Evolutionary conservation across 1,140 invertebrate species (phyloP), one percentile per base, ranked within the genome.

Genomic region (Eubasilissa regina): DNA sequence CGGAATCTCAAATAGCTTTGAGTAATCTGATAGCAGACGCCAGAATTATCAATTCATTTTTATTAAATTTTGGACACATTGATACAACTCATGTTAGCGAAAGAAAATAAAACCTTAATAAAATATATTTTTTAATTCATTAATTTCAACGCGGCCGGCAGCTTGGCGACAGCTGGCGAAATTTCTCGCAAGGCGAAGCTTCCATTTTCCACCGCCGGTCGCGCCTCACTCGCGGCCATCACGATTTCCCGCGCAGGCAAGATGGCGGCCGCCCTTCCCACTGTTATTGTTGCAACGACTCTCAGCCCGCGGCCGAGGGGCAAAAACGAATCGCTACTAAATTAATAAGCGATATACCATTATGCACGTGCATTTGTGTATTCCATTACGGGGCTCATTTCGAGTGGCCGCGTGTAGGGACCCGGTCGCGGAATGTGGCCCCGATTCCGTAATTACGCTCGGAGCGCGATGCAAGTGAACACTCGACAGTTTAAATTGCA

Each of bases 291-390:
- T 68, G 64, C 44, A 17, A 17, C n/a, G n/a, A 15, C 10, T n/a
- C 45, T 10, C 47, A 47, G 64, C 43, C 62, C 60, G 35, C n/a
- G 43, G 64, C 35, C n/a, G 13, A 15, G n/a, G n/a, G 64, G 64
- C 64, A 44, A 68, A 62, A 68, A 68, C 64, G n/a, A 68, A 47
- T 68, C 64, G 64, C 64, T 68, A 68, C 64, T 68, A 68, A 68
- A 68, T 68, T 68, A 68, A 68, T 68, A 68, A 68, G 64, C 64
- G 35, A 68, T 68, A 43, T 44, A 13, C 64, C 13, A 68, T 68
- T 68, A 68, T 68, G 44, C 64, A 68, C 64, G 35, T 45, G 64
- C 64, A 68, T 13, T 68, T 62, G 43, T 68, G 43, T 47, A 19
- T 45, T 21, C 43, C 64, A 68, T 68, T 48, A 48, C 13, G 9